These are phyloP conservation scores for Peucedramus taeniatus DNA, from an alignment of 2,113 vertebrate species.

Conservation along the genomic window DNA sequence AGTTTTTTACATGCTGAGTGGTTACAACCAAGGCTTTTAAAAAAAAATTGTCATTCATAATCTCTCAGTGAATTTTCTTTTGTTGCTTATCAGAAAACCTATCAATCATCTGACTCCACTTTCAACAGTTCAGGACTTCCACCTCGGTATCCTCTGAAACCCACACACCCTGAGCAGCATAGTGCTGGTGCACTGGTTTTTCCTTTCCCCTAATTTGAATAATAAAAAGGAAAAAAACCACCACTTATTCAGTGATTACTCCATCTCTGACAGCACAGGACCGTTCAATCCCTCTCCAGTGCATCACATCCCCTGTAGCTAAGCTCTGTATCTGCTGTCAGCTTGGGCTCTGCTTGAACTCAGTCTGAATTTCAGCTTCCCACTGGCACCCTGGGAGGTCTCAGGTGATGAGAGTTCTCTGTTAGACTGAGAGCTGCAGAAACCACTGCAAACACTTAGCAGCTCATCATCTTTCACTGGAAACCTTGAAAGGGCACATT, in stretches of 20 bases:
- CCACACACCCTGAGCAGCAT: background rate
- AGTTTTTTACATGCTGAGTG: background rate
- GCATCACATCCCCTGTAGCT: background rate
- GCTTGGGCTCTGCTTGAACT: background rate
- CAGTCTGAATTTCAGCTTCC: background rate
- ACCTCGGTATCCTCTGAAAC: background rate
- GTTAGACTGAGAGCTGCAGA: background rate
- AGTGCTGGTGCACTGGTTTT: rapidly evolving
- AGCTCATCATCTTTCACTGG: background rate
- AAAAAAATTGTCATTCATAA: background rate
- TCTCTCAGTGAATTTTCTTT: background rate
- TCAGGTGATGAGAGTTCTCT: background rate
- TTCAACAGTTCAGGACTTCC: background rate
- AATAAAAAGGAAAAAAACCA: background rate
- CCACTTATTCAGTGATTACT: background rate
- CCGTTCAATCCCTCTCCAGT: background rate
- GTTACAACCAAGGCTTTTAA: background rate
- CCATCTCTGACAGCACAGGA: background rate
- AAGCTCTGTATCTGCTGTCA: background rate
- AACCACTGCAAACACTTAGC: background rate
- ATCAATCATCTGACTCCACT: background rate
- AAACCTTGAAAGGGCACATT: background rate
- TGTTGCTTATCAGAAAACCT: background rate
- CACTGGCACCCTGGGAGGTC: background rate
- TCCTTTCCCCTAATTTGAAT: background rate